phyloP scores from a whole-genome alignment of 2,113 vertebrate species.

The Rana temporaria region DNA sequence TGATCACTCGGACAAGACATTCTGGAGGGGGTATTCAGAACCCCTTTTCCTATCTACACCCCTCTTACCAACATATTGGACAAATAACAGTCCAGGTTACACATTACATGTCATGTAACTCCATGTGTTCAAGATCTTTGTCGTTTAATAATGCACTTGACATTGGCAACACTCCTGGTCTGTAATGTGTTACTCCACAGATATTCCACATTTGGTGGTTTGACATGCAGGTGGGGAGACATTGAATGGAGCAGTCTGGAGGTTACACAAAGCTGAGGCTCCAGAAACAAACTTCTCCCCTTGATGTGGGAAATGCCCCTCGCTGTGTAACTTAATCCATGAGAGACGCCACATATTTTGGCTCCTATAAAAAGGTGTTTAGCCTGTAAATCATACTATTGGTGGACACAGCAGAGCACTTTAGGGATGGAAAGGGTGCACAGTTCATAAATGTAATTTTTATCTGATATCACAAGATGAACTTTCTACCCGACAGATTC shows the following conservation, averaged over 20 bases:
- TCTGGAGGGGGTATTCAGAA: no score
- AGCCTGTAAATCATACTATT: conserved; percentile 16
- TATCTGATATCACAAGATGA: background rate
- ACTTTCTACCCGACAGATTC: conserved; percentile 3
- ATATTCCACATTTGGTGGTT: background rate
- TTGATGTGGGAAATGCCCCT: background rate
- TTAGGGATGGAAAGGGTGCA: background rate
- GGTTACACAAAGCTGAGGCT: conserved; percentile 27
- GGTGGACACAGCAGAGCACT: background rate
- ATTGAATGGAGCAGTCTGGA: background rate
- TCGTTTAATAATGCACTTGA: no score
- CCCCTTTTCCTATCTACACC: no score
- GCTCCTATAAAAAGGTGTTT: conserved; percentile 22
- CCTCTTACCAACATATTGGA: no score
- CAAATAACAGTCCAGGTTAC: no score
- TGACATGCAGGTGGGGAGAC: background rate
- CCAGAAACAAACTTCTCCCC: background rate
- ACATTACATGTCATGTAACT: no score
- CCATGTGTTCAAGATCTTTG: no score
- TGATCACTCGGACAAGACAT: no score
- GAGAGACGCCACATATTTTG: conserved; percentile 2
- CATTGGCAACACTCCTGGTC: no score
- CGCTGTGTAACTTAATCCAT: conserved; percentile 23
- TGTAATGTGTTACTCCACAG: background rate
- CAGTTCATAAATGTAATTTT: conserved; percentile 13